These are phyloP conservation scores for Coecobrya sp. DNA, from an alignment of 2,888 invertebrate genomes.

Conservation along the genomic window DNA sequence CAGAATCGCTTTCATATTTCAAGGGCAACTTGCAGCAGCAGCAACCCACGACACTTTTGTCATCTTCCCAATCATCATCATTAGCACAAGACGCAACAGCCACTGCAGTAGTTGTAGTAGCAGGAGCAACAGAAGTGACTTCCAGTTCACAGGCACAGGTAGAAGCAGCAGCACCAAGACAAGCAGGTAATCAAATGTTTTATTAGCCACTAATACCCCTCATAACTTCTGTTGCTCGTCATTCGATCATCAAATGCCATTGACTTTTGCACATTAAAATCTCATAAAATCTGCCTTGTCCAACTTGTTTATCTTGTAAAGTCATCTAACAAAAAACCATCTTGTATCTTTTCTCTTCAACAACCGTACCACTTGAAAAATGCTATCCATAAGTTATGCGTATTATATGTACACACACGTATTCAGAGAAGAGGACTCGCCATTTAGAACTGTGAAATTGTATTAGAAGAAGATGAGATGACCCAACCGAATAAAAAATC, in stretches of 20 bases:
- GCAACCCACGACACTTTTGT: conserved; percentile 72
- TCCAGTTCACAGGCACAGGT: conserved; percentile 56
- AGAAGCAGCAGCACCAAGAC: conserved; percentile 48
- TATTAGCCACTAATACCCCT: conserved; percentile 79
- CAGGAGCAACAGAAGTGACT: conserved; percentile 33
- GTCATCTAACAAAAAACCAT: conserved; percentile 63
- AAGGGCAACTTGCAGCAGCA: conserved; percentile 51
- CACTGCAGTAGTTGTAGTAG: not conserved
- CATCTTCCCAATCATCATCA: conserved; percentile 73
- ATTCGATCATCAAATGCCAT: conserved; percentile 79
- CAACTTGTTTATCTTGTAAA: conserved; percentile 80
- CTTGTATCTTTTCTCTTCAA: conserved; percentile 11
- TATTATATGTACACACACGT: conserved; percentile 25
- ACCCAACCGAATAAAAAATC: conserved; percentile 45
- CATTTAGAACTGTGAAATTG: not conserved
- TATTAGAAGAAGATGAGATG: conserved; percentile 10
- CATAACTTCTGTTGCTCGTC: conserved; percentile 73
- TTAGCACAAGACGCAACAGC: not conserved
- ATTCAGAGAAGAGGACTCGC: too few relatives aligned
- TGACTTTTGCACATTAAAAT: conserved; percentile 82
- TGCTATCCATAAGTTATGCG: conserved; percentile 64
- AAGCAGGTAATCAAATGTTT: conserved; percentile 81
- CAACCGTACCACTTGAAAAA: not conserved
- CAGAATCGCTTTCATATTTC: conserved; percentile 64
- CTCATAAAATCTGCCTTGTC: conserved; percentile 76